phyloP scores from a whole-genome alignment of 2,888 invertebrate genomes.

The Thumatha senex region DNA sequence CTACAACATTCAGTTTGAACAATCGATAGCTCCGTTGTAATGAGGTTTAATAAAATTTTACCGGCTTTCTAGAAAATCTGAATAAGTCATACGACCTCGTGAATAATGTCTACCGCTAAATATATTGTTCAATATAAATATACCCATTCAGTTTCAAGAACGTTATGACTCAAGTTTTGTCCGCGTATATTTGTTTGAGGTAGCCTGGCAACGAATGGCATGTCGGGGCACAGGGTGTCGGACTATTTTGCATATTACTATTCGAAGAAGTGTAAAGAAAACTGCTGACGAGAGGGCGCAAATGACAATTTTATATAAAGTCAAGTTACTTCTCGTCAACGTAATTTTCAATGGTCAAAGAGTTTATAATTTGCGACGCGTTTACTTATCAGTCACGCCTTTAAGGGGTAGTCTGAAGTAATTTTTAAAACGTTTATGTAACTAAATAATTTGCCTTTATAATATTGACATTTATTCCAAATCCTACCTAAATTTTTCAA shows the following conservation, averaged over 20 bases:
- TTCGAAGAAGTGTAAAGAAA: background rate
- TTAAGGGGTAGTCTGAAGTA: too few species aligned
- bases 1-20: conserved; percentile 38
- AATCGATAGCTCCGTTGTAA: conserved; percentile 46
- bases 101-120: conserved; percentile 36
- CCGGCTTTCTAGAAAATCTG: conserved; percentile 28
- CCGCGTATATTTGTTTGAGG: background rate
- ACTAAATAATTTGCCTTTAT: too few species aligned
- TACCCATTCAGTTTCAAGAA: background rate
- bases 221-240: background rate
- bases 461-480: too few species aligned
- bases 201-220: background rate
- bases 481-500: too few species aligned
- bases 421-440: too few species aligned
- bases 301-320: too few species aligned
- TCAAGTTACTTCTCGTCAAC: too few species aligned
- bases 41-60: conserved; percentile 35
- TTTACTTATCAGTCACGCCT: too few species aligned
- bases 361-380: too few species aligned
- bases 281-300: background rate
- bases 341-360: too few species aligned
- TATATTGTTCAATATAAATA: background rate
- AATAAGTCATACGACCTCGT: conserved; percentile 34
- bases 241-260: background rate
- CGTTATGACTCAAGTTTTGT: background rate